phyloP scores from a whole-genome alignment of 2,113 vertebrate genomes.

The Motacilla tschutschensis region DNA sequence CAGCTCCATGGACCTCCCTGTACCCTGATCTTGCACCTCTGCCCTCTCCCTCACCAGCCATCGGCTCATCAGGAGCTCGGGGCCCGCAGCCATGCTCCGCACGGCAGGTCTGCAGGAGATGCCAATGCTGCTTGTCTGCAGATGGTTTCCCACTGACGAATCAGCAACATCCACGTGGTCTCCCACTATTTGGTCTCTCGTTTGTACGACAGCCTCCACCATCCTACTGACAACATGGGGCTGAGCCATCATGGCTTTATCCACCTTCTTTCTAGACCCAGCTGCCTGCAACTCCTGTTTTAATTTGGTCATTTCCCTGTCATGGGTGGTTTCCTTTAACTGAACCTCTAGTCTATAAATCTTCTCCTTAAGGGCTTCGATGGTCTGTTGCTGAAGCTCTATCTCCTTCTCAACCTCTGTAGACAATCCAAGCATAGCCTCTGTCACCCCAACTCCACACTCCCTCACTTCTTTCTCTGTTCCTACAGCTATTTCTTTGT shows the following conservation, averaged over 20 bases:
- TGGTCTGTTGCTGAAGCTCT: conserved; percentile 93
- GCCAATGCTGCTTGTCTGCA: conserved; percentile 64
- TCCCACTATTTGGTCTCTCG: conserved; percentile 82
- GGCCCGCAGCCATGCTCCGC: conserved; percentile 65
- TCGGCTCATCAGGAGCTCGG: conserved; percentile 78
- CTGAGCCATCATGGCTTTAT: conserved; percentile 82
- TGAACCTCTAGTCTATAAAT: conserved; percentile 92
- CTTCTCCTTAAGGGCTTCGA: conserved; percentile 91
- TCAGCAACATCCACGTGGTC: conserved; percentile 69
- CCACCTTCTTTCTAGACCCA: conserved; percentile 84
- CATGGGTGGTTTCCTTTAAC: conserved; percentile 89
- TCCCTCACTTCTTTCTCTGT: conserved; percentile 74
- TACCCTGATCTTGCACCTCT: conserved; percentile 73
- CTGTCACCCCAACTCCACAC: conserved; percentile 80
- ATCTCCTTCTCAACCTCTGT: conserved; percentile 88
- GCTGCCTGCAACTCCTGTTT: conserved; percentile 92
- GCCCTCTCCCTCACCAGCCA: conserved; percentile 83
- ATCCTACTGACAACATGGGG: conserved; percentile 77
- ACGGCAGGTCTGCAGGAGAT: conserved; percentile 73
- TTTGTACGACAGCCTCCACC: conserved; percentile 80
- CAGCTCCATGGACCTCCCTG: conserved; percentile 62
- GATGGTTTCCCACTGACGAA: conserved; percentile 63
- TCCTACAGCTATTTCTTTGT: conserved; percentile 75
- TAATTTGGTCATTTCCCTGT: conserved; percentile 93
- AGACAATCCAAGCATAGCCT: conserved; percentile 89